Conservation (phyloP, 2,888 invertebrate species). For the Caenorhabditis zanzibari region DNA sequence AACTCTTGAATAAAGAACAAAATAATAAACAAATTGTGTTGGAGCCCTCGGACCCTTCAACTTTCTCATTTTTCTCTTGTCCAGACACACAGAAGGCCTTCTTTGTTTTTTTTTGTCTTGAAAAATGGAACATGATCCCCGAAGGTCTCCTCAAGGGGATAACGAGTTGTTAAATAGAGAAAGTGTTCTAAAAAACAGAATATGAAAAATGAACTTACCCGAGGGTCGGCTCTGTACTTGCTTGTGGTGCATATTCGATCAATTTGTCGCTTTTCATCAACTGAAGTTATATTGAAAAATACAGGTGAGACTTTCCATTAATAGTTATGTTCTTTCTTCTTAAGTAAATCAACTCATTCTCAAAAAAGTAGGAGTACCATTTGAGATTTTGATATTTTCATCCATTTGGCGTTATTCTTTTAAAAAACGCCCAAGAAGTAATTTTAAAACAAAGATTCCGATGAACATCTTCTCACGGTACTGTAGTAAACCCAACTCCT, state of each 20-base stretch:
- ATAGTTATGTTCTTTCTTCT: too few species aligned
- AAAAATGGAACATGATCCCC: conserved; percentile 19
- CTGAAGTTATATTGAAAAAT: conserved; percentile 56
- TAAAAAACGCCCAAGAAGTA: too few species aligned
- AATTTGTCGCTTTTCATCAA: conserved; percentile 74
- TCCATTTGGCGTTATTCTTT: too few species aligned
- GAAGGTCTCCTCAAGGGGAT: conserved; percentile 35
- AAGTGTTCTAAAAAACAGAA: not conserved
- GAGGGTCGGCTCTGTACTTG: conserved; percentile 53
- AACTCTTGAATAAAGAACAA: conserved; percentile 28
- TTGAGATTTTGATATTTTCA: too few species aligned
- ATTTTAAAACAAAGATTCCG: too few species aligned
- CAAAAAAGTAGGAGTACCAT: too few species aligned
- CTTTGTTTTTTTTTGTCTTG: conserved; percentile 8
- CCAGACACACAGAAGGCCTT: conserved; percentile 6
- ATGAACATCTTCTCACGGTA: too few species aligned
- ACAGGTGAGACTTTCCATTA: too few species aligned
- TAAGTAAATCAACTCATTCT: too few species aligned
- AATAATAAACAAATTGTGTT: conserved; percentile 42
- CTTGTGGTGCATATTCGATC: conserved; percentile 72
- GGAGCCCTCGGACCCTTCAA: conserved; percentile 30
- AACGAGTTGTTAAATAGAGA: conserved; percentile 40
- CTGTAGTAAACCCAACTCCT: too few species aligned
- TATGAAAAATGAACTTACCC: conserved; percentile 31
- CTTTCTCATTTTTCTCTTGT: conserved; percentile 12